Evolutionary conservation across 1,140 invertebrate genomes (phyloP), one percentile per base, ranked within the genome.

Genomic region (Aethina tumida): DNA sequence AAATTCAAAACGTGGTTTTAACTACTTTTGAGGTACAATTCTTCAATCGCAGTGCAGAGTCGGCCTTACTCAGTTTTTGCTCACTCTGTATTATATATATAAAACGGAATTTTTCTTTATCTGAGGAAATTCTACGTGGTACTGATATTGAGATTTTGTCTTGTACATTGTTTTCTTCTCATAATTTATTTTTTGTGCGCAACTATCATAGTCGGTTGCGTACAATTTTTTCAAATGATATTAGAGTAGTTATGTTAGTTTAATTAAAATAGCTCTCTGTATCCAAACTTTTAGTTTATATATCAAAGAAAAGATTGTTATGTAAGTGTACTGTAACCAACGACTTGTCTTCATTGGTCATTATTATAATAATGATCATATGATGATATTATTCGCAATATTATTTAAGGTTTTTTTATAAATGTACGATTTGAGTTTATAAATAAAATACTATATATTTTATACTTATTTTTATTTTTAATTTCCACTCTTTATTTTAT

Each of bases 391-490:
- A 51, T 56, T 52, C 49, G 56, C 56, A 58, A 58, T 58, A 58
- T 58, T 58, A 58, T 49, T 46, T 58, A 55, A 56, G 56, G 25
- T 52, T 48, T 51, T 51, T 55, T 56, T 53, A 52, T 53, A 50
- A 52, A 53, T 58, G 53, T 58, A 52, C 56, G 43, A 52, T 48
- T 45, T 50, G 48, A 52, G 44, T 48, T 55, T 44, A 52, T 52
- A 52, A 55, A 52, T 50, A 55, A 52, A 52, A 55, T 44, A 50
- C 45, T 50, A 45, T 49, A 51, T 46, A 39, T 50, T 38, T 43
- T 43, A 24, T 7, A 7, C 22, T 24, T 7, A 7, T 24, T 24
- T 24, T 24, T 24, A 24, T 24, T 24, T 24, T n/a, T n/a, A n/a
- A n/a, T n/a, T n/a, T n/a, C n/a, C n/a, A n/a, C n/a, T n/a, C n/a